These are phyloP conservation scores for Sparus aurata DNA, from an alignment of 2,797 vertebrate genomes.

Conservation along the genomic window DNA sequence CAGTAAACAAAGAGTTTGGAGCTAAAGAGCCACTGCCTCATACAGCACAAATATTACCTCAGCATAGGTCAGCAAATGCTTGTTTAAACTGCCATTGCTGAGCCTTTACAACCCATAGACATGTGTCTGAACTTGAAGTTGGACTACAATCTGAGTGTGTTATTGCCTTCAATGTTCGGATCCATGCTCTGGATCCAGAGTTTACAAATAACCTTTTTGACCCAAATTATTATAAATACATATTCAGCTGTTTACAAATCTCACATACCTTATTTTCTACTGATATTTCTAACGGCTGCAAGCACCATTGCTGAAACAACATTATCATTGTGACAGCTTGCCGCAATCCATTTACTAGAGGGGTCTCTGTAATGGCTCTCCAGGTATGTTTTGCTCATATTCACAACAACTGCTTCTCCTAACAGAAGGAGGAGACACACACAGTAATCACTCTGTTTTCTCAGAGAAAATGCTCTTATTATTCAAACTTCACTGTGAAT, in stretches of 20 bases:
- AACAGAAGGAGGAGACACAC: constrained; percentile 55
- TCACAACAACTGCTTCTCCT: constrained; percentile 44
- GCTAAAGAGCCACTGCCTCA: constrained; percentile 33
- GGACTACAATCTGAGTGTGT: neutral
- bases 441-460: constrained; percentile 77
- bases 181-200: neutral
- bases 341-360: constrained; percentile 35
- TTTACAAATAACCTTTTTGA: constrained; percentile 3
- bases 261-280: constrained; percentile 27
- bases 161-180: neutral
- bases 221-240: neutral
- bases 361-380: constrained; percentile 58
- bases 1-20: constrained; percentile 64
- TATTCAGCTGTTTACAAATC: constrained; percentile 7
- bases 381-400: constrained; percentile 56
- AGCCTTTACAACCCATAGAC: neutral
- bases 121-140: constrained; percentile 5
- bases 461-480: constrained; percentile 76
- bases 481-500: constrained; percentile 82
- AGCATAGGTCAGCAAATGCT: constrained; percentile 15
- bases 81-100: constrained; percentile 8
- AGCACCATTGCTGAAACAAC: constrained; percentile 30
- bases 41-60: constrained; percentile 6
- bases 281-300: constrained; percentile 18
- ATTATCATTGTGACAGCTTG: constrained; percentile 49